Evolutionary conservation across 2,113 vertebrate genomes (phyloP), one percentile per base, ranked within the genome.

Genomic region (Phasianus colchicus): DNA sequence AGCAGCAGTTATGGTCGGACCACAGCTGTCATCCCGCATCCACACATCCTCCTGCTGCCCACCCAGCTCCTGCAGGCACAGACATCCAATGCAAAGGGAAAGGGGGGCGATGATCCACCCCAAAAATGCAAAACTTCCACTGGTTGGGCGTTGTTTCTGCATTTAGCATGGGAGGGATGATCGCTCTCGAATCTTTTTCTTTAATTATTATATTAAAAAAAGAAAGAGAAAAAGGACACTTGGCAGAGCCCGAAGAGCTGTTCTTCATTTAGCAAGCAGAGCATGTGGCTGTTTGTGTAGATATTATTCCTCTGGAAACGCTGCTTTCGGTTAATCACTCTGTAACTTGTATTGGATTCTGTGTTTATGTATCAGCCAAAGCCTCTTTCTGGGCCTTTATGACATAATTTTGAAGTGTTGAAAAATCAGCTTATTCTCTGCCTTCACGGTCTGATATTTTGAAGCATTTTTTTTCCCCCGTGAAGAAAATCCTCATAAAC

Each of bases 341-440:
- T 43, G n/a, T 81, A 80, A 61, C 25, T 77, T 47, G 69, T 52
- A 30, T 52, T 78, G 83, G 66, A 75, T 90, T 84, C 71, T 19
- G 47, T 74, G 69, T 85, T 95, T 66, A 47, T 63, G 3, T 21
- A 10, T 70, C 73, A 4, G 20, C 84, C 76, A 89, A 67, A 80
- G 32, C 52, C 79, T 93, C 52, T 58, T 75, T 55, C 75, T 65
- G 66, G 66, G 50, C 47, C 70, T 63, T 75, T 78, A 63, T 75
- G 89, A 74, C 86, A 88, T 78, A 78, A 45, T 92, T 85, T 70
- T 84, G 75, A 92, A 92, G 95, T 58, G 83, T n/a, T 87, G 91
- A 90, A 88, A 92, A 88, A 95, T 78, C 93, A 92, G 54, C 75
- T 67, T 57, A 30, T 92, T 75, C 64, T 72, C 86, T 65, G 74